Conservation (phyloP, 2,797 vertebrate species). For the Acanthopagrus latus region DNA sequence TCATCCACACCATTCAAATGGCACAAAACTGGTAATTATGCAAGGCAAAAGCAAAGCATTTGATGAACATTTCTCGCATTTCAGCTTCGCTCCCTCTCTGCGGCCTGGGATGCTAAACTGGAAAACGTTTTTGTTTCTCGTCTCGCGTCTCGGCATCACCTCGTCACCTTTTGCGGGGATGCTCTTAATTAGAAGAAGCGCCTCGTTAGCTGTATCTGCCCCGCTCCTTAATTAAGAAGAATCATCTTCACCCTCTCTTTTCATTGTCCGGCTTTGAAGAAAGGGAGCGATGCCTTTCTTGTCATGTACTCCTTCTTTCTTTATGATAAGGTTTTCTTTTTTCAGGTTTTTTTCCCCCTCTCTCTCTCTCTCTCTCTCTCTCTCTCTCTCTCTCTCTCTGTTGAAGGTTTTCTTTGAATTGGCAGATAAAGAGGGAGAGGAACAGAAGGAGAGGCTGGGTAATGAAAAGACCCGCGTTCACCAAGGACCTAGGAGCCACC, state of each 20-base stretch:
- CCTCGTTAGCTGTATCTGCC: slow-evolving; percentile 76
- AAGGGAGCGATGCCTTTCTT: slow-evolving; percentile 80
- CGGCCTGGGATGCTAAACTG: slow-evolving; percentile 45
- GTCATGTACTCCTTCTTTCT: slow-evolving; percentile 65
- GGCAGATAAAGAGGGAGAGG: slow-evolving; percentile 84
- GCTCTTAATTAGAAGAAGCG: slow-evolving; percentile 87
- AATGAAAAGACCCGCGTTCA: slow-evolving; percentile 85
- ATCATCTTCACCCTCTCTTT: slow-evolving; percentile 81
- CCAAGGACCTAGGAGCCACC: slow-evolving; percentile 82
- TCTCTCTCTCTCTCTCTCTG: slow-evolving; percentile 62
- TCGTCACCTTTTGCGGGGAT: slow-evolving; percentile 59
- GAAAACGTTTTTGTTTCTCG: slow-evolving; percentile 38
- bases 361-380: slow-evolving; percentile 64
- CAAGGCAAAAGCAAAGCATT: slow-evolving; percentile 79
- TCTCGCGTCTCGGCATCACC: slow-evolving; percentile 39
- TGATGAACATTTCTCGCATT: slow-evolving; percentile 85
- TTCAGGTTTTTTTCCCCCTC: slow-evolving; percentile 66
- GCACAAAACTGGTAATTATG: slow-evolving; percentile 80
- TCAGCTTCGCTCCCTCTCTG: slow-evolving; percentile 69
- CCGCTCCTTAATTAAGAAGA: slow-evolving; percentile 88
- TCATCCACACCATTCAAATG: slow-evolving; percentile 72
- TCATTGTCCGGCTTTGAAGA: slow-evolving; percentile 85
- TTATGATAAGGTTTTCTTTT: slow-evolving; percentile 49
- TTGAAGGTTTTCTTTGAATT: slow-evolving; percentile 94
- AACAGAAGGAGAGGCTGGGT: slow-evolving; percentile 76